Evolutionary conservation across 2,797 vertebrate species (phyloP), one percentile per base, ranked within the genome.

Genomic region (Pachyuromys duprasi): DNA sequence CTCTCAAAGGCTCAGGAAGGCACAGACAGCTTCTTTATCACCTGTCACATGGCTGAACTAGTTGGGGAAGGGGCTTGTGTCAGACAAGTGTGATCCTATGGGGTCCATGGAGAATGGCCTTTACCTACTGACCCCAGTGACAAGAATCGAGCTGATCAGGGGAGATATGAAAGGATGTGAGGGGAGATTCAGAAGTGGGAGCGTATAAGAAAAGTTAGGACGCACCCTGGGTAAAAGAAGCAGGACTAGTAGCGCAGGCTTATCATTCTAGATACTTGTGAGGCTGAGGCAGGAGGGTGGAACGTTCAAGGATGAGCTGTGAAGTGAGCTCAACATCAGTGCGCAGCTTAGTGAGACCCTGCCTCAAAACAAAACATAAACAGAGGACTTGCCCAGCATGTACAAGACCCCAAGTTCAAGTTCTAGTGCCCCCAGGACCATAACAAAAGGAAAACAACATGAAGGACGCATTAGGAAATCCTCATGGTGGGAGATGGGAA

Each of bases 121-220:
- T 72, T 22, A 22, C 60, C 49, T n/a, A 42, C 42, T 31, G 75
- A n/a, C 53, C 45, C 49, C 31, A n/a, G 74, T 26, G 57, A 55
- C 12, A n/a, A 26, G 67, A n/a, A 67, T 42, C 33, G n/a, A n/a
- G 28, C 24, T 3, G 3, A 31, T 76, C 33, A 31, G 33, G 36
- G 18, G 36, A 60, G 67, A 90, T n/a, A 15, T 1, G 1, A 33
- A 42, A 76, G 28, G 13, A 14, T 0, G 0, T 9, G 15, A 81
- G n/a, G 65, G 53, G 36, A 80, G 31, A 86, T 6, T 20, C n/a
- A 45, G 81, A 49, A 0, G 2, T 4, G 12, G 36, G 1, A 53
- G 62, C 84, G 17, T 67, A 28, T 74, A 67, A 82, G 36, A 26
- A 89, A 69, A 36, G 12, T 39, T 14, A 81, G 36, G 62, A 90